These are phyloP conservation scores for Scolopax bukidnonensis DNA, from an alignment of 2,797 vertebrate genomes.

Conservation along the genomic window DNA sequence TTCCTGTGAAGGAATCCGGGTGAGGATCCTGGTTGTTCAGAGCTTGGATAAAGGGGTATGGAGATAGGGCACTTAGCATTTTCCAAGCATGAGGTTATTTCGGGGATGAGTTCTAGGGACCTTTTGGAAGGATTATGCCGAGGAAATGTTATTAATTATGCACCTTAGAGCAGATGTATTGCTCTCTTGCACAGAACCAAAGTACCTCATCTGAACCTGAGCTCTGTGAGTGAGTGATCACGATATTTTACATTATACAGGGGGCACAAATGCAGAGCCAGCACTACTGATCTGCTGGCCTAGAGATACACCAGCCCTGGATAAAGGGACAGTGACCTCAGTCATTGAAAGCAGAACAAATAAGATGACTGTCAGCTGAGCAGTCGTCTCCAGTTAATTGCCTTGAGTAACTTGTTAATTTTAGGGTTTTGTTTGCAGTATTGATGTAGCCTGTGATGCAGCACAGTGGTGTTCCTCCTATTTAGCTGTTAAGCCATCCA, in stretches of 20 bases:
- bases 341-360: not conserved
- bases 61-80: not conserved
- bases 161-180: not conserved
- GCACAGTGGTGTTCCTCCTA: not conserved
- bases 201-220: not conserved
- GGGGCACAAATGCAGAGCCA: not conserved
- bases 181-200: not conserved
- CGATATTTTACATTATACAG: not conserved
- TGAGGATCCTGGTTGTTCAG: not conserved
- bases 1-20: not conserved
- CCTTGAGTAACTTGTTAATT: slow-evolving; percentile 25
- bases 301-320: not conserved
- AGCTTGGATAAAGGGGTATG: not conserved
- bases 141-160: not conserved
- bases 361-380: slow-evolving; percentile 1
- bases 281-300: not conserved
- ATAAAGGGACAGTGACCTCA: not conserved
- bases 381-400: not conserved
- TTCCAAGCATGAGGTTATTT: not conserved
- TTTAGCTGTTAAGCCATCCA: not conserved
- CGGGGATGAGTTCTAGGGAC: not conserved
- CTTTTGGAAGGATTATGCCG: not conserved
- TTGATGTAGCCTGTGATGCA: not conserved
- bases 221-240: not conserved
- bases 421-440: not conserved